Conservation (phyloP, 2,888 invertebrate species). For the Lycocerus yunnanus region DNA sequence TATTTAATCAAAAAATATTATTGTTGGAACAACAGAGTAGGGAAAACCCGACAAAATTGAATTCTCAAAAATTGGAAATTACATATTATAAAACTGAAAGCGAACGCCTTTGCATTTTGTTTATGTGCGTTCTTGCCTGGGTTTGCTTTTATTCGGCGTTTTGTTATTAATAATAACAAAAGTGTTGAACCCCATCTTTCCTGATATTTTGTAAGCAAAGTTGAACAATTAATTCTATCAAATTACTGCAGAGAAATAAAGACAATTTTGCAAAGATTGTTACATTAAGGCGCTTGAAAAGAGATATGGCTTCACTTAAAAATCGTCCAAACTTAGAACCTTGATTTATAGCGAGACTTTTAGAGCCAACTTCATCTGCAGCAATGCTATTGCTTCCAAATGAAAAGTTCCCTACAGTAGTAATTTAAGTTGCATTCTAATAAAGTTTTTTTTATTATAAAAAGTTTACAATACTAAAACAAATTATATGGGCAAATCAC, state of each 20-base stretch:
- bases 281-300: conserved; percentile 1
- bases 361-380: conserved; percentile 4
- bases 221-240: neutral
- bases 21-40: neutral
- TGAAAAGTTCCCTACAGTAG: conserved; percentile 2
- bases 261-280: conserved; percentile 2
- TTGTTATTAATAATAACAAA: neutral
- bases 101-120: neutral
- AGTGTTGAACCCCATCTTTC: neutral
- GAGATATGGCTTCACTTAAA: conserved; percentile 4
- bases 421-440: conserved; percentile 3
- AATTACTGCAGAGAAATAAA: conserved; percentile 5
- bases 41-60: neutral
- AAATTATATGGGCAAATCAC: neutral
- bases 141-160: neutral
- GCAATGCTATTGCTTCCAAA: conserved; percentile 1
- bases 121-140: neutral
- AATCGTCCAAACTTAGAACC: conserved; percentile 4
- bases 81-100: neutral
- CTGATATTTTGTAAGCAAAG: neutral
- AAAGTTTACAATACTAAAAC: neutral
- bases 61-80: neutral
- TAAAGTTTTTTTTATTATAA: neutral
- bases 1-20: neutral
- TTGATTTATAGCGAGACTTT: conserved; percentile 2